Base-by-base conservation (phyloP, 37 sponge, comb jelly and placozoan genomes). In the Petrosia ficiformis region DNA sequence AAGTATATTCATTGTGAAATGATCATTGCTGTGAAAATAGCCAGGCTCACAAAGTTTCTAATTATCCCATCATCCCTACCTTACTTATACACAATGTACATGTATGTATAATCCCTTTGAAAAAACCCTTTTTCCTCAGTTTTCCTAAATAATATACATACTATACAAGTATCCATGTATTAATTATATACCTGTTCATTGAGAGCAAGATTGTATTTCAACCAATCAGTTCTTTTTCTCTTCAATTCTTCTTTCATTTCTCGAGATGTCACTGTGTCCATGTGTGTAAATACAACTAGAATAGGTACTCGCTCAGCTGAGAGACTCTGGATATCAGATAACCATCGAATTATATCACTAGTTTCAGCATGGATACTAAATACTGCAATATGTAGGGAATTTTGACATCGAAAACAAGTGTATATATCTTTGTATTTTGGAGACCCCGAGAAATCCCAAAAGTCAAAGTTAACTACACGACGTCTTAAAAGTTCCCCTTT, bases 381-480 rank as follows among this genome's bases (percentile, higher is more conserved):
- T 10, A 90, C 85, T 29, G 80, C 65, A 25, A 90, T 41, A 30
- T 90, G 90, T 1, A 90, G 54, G 10, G 77, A 84, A 41, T 64
- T 60, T 48, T 57, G 34, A 61, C 85, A 81, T 28, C 36, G 11
- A 65, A 90, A 84, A 37, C 73, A 84, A 26, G 80, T 52, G 67
- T 90, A 84, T 32, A 90, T 37, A 35, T 32, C 37, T 6, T 43
- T 57, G 57, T 40, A 82, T 31, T 72, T 40, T 33, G 76, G 59
- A 24, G 60, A 71, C 0, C 84, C 90, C 11, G 44, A 42, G 37
- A 90, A 90, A 35, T 90, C 90, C 90, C 90, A 90, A 54, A 90
- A 24, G 33, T 84, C 85, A 65, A 80, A 73, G 68, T 65, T 80
- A 6, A 77, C 21, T 68, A 36, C 24, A 14, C 36, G 42, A 39